A percentile compares a stretch with the other conserved stretches of the same genome.
Conservation (phyloP, 2,113 vertebrate species). For the Amia ocellicauda region DNA sequence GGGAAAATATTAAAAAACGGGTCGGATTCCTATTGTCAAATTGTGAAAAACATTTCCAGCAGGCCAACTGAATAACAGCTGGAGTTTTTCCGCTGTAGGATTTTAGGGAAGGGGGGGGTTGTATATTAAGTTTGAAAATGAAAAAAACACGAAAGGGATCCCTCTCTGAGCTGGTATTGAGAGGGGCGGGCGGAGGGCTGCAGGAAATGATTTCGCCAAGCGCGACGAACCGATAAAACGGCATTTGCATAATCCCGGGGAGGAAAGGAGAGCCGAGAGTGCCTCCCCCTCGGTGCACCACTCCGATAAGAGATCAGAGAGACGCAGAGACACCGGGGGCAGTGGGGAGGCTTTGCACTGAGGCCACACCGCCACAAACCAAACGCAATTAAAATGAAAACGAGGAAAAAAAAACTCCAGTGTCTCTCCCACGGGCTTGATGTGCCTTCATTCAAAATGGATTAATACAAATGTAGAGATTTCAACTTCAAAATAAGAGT, state of each 20-base stretch:
- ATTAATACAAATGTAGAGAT: no score
- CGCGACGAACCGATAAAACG: neutral
- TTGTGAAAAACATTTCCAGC: no score
- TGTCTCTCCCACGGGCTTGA: no score
- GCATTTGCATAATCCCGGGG: conserved; percentile 12
- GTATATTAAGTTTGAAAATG: neutral
- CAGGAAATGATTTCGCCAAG: conserved; percentile 5
- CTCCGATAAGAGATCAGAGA: conserved; percentile 12
- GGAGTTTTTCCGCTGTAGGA: neutral
- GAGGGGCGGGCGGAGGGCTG: neutral
- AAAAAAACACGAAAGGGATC: neutral
- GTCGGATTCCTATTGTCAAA: no score
- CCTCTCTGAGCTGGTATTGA: neutral
- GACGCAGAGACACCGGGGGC: neutral
- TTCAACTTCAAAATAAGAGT: no score
- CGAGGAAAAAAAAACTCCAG: neutral
- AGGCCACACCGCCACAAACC: neutral
- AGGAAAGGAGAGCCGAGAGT: neutral
- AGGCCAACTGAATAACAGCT: neutral
- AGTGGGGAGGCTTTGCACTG: neutral
- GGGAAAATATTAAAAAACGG: no score
- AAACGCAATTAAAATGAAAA: neutral
- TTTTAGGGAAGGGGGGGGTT: neutral
- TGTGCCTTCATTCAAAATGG: no score
- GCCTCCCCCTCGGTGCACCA: neutral